A percentile compares a stretch with the other conserved stretches of the same genome.
Conservation (phyloP, 2,888 invertebrate species). For the Prosapia bicincta region DNA sequence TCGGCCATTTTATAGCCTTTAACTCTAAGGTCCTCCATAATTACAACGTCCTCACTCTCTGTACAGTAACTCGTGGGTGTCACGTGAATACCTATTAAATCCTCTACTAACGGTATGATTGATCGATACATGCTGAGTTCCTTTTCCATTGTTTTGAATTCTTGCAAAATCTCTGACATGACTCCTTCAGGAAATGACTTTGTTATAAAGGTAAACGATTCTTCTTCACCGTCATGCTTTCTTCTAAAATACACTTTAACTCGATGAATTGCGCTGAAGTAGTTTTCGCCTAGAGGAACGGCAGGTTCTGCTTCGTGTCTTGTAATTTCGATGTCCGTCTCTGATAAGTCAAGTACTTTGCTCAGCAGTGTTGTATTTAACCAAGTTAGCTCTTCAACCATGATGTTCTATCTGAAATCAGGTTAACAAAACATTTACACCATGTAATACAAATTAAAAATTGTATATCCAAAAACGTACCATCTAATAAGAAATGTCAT, state of each 20-base stretch:
- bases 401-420: neutral
- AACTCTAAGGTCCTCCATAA: slow-evolving; percentile 7
- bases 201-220: neutral
- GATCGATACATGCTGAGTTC: slow-evolving; percentile 1
- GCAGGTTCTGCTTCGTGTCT: neutral
- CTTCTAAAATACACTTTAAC: neutral
- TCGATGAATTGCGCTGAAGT: neutral
- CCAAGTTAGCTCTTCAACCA: neutral
- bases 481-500: too few relatives aligned
- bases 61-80: neutral
- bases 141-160: neutral
- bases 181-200: slow-evolving; percentile 3
- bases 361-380: neutral
- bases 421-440: too few relatives aligned
- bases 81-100: neutral
- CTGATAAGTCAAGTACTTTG: neutral
- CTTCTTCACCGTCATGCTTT: neutral
- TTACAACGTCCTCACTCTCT: neutral
- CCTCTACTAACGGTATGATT: neutral
- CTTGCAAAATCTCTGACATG: neutral
- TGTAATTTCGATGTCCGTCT: neutral
- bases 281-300: neutral
- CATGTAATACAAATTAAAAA: too few relatives aligned
- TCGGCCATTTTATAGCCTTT: slow-evolving; percentile 10
- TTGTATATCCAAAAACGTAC: too few relatives aligned